Percentiles rank a stretch among this genome's conserved stretches.
Conservation (phyloP, 1,140 invertebrate genomes). For the Acromyrmex charruanus region DNA sequence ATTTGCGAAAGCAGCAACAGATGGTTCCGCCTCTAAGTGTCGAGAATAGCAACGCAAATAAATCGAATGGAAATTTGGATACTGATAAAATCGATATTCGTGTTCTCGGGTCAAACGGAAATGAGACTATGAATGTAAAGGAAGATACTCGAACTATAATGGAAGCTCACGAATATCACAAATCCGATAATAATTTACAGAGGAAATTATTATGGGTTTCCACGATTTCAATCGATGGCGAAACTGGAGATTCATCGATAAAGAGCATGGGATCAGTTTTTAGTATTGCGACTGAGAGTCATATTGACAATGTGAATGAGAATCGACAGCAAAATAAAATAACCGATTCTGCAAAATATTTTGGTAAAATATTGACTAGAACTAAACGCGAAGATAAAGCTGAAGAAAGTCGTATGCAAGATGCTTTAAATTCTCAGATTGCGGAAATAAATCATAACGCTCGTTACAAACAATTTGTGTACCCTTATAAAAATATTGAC, state of each 20-base stretch:
- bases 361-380: not conserved
- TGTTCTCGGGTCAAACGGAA: slow-evolving; percentile 41
- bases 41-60: slow-evolving; percentile 18
- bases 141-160: not conserved
- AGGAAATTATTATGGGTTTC: slow-evolving; percentile 49
- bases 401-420: not conserved
- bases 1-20: slow-evolving; percentile 50
- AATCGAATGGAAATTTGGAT: slow-evolving; percentile 55
- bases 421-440: not conserved
- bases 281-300: not conserved
- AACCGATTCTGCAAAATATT: not conserved
- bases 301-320: not conserved
- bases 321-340: slow-evolving; percentile 3
- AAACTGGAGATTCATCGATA: not conserved
- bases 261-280: not conserved
- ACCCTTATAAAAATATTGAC: slow-evolving; percentile 4
- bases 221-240: slow-evolving; percentile 2
- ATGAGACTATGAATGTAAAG: slow-evolving; percentile 62
- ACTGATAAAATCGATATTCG: slow-evolving; percentile 33
- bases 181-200: slow-evolving; percentile 30
- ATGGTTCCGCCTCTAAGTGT: slow-evolving; percentile 23
- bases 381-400: not conserved
- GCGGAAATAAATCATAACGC: not conserved
- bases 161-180: not conserved
- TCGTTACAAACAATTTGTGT: slow-evolving; percentile 27